Evolutionary conservation across 2,113 vertebrate genomes (phyloP).

Genomic region (Leptodactylus fuscus): DNA sequence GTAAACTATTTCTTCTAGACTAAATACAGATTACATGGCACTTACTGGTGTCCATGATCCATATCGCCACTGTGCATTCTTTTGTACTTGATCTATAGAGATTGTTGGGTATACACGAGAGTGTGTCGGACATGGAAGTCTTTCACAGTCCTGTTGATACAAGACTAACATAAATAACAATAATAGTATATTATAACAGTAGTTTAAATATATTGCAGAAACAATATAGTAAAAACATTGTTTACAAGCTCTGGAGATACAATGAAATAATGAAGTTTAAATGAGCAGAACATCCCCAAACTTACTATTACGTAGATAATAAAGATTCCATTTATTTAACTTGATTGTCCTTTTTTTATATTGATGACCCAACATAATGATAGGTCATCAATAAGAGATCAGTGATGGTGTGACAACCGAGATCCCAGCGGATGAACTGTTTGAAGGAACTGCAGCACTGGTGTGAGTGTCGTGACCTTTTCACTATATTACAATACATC

Average conservation of each 20-base stretch:
- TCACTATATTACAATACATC: too few relatives aligned
- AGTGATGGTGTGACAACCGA: too few relatives aligned
- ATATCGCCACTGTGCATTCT: slow-evolving; percentile 87
- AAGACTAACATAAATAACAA: slow-evolving; percentile 5
- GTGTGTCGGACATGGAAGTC: slow-evolving; percentile 77
- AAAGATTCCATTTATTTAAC: too few relatives aligned
- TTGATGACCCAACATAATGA: too few relatives aligned
- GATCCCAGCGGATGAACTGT: too few relatives aligned
- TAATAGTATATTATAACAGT: background rate
- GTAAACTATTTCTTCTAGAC: background rate
- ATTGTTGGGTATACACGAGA: slow-evolving; percentile 75
- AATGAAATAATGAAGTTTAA: too few relatives aligned
- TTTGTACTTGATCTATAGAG: slow-evolving; percentile 69
- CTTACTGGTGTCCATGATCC: slow-evolving; percentile 95
- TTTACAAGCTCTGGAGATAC: background rate
- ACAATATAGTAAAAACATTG: background rate
- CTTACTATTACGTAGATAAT: too few relatives aligned
- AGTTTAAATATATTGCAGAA: background rate
- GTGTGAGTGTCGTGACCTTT: too few relatives aligned
- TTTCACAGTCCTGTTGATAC: slow-evolving; percentile 82
- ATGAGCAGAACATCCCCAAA: too few relatives aligned
- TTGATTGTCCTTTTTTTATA: too few relatives aligned
- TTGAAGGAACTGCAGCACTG: too few relatives aligned
- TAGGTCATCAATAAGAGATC: too few relatives aligned
- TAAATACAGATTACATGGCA: slow-evolving; percentile 53